phyloP scores from a whole-genome alignment of 2,113 vertebrate genomes.

The Pitta sordida region DNA sequence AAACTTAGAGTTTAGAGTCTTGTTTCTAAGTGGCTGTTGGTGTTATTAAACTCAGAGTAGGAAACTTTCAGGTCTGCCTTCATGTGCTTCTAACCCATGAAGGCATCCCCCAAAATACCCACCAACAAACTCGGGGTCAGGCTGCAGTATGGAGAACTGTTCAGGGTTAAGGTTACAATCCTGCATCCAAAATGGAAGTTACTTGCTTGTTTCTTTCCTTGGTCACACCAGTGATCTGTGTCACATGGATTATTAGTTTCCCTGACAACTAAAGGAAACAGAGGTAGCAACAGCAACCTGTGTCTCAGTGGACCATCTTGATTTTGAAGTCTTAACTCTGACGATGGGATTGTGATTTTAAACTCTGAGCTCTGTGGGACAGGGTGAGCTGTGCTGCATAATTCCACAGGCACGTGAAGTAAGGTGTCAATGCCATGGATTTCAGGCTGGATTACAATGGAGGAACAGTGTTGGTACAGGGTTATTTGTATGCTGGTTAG shows the following conservation, averaged over 20 bases:
- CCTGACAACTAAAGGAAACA: not conserved
- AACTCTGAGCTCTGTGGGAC: not conserved
- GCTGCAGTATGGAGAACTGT: not conserved
- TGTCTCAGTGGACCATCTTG: not conserved
- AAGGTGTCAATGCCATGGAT: not conserved
- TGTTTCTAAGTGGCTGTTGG: not conserved
- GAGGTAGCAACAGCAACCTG: not conserved
- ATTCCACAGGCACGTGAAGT: not conserved
- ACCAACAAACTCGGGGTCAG: not conserved
- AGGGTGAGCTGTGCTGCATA: not conserved
- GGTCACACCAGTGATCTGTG: not conserved
- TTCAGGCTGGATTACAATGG: not conserved
- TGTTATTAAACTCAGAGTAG: not conserved
- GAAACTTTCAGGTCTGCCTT: not conserved
- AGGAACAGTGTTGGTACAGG: not conserved
- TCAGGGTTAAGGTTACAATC: not conserved
- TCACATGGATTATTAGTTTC: not conserved
- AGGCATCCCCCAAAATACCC: not conserved
- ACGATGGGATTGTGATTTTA: not conserved
- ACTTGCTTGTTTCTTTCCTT: not conserved
- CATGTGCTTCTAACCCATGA: not conserved
- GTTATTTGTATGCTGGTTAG: not conserved
- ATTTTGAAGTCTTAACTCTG: not conserved
- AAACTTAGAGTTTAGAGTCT: not conserved
- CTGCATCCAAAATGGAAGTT: not conserved